Percentiles rank a stretch among this genome's conserved stretches.
phyloP scores from a whole-genome alignment of 2,113 vertebrate genomes.

The Tachycineta bicolor region DNA sequence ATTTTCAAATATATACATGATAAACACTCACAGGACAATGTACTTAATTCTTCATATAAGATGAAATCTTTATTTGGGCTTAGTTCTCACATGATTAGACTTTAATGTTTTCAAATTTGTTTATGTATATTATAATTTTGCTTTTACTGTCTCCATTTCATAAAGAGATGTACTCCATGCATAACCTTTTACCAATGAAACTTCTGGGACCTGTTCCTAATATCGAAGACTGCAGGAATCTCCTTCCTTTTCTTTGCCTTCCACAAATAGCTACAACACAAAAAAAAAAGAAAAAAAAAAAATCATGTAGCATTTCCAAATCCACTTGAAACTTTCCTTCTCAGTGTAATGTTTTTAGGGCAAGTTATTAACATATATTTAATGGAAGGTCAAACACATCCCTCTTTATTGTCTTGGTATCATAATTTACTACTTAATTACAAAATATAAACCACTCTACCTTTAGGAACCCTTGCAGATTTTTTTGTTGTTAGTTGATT shows the following conservation, averaged over 20 bases:
- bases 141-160: neutral
- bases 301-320: neutral
- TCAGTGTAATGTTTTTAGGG: neutral
- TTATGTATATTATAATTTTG: neutral
- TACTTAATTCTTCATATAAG: neutral
- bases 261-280: neutral
- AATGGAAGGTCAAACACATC: neutral
- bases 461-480: neutral
- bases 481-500: neutral
- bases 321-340: neutral
- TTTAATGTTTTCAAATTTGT: neutral
- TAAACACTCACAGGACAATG: neutral
- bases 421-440: neutral
- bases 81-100: neutral
- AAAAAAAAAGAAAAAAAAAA: neutral
- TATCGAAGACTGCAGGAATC: neutral
- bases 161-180: neutral
- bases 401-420: neutral
- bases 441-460: neutral
- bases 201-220: neutral
- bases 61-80: neutral
- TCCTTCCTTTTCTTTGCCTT: neutral
- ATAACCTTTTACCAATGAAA: neutral
- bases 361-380: neutral
- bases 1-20: neutral